Base-by-base conservation (phyloP, 2,888 invertebrate genomes). In the Rutpela maculata region DNA sequence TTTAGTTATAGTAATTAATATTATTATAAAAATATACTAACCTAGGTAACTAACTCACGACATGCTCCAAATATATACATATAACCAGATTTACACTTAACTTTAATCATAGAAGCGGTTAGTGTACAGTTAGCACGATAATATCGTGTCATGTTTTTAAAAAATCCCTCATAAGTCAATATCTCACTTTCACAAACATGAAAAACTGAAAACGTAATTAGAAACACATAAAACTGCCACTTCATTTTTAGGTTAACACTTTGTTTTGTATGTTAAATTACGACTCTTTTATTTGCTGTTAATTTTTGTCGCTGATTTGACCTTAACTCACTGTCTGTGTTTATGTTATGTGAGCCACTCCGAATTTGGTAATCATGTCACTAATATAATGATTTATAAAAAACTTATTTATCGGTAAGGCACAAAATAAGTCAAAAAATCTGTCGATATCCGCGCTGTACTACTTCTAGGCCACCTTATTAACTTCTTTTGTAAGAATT, bases 31-130 rank as follows among this genome's bases (percentile, higher is more conserved):
- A n/a, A 50, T 15, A 50, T 50, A 50, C 50, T 5, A 50, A 50
- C 50, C 50, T 50, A 50, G 6, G 5, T n/a, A 1, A 50, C 1
- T 5, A 50, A 2, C 50, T n/a, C n/a, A 50, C 50, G 50, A 17
- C 50, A 50, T 50, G n/a, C n/a, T 50, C 50, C 50, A 15, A 50
- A 6, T 50, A 50, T 7, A 50, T 6, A 50, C 15, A 17, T n/a
- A 17, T 50, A 50, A 50, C 50, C 50, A 50, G 0, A 50, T 50
- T 50, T 70, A 22, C 70, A 70, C 15, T 62, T 70, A 43, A 70
- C 70, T 18, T 38, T 62, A 11, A 59, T n/a, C 10, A 70, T 10
- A 59, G n/a, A 12, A 18, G 38, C 70, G 0, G 60, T 60, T 60
- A 70, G n/a, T 12, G 60, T 70, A n/a, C n/a, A n/a, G n/a, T n/a